These are phyloP conservation scores for Nebria ingens DNA, from an alignment of 1,140 invertebrate genomes.

Conservation along the genomic window DNA sequence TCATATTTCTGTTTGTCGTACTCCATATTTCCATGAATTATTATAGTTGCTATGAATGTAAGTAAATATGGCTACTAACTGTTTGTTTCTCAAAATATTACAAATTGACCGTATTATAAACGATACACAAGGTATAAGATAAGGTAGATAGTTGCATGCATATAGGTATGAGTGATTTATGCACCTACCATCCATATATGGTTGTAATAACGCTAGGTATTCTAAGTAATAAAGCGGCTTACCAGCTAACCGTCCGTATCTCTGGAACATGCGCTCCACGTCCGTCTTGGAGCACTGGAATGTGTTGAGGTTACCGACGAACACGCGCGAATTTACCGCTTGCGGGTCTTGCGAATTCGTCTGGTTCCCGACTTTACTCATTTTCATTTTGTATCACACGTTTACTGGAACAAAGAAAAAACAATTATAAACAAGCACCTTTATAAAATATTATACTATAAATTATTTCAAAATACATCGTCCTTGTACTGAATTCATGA, in stretches of 20 bases:
- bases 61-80: too few relatives aligned
- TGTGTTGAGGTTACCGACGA: constrained; percentile 85
- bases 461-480: not conserved
- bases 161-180: too few relatives aligned
- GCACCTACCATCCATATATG: too few relatives aligned
- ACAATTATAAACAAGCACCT: not conserved
- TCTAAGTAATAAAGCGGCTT: too few relatives aligned
- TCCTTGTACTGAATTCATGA: not conserved
- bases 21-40: too few relatives aligned
- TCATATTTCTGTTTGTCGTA: too few relatives aligned
- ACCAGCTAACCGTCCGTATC: constrained; percentile 75
- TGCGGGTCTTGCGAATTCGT: constrained; percentile 81
- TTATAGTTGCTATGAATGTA: too few relatives aligned
- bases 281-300: constrained; percentile 82
- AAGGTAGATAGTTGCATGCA: too few relatives aligned
- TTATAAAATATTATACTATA: not conserved
- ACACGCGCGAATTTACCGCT: constrained; percentile 76
- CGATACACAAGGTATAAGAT: too few relatives aligned
- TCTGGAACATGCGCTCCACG: constrained; percentile 76
- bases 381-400: constrained; percentile 47
- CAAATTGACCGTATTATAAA: too few relatives aligned
- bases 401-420: constrained; percentile 27
- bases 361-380: constrained; percentile 78
- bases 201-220: too few relatives aligned
- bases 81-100: too few relatives aligned